Evolutionary conservation across 1,140 invertebrate genomes (phyloP), one percentile per base, ranked within the genome.

Genomic region (Choristoneura fumiferana): DNA sequence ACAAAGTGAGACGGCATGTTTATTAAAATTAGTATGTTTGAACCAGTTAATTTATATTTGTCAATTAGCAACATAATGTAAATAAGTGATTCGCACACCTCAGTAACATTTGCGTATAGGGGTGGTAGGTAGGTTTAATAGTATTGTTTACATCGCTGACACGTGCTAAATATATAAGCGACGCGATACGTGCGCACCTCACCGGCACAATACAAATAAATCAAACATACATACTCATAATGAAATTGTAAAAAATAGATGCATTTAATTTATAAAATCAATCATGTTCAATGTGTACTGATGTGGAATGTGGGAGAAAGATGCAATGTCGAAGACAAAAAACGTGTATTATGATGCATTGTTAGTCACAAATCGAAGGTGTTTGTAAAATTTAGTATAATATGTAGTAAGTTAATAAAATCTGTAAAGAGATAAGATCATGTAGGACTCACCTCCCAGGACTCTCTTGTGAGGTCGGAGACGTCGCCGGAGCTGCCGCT

Each of bases 401-500:
- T 37, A 37, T 37, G 8, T 37, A 37, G 14, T 43, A 12, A 49
- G 9, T 56, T 56, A 5, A 12, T 58, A 63, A 43, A 54, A 53
- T 33, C 15, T 55, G 57, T 36, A 33, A 57, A 13, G 34, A 18
- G 18, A 54, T 43, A 36, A 39, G 18, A 37, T 12, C 22, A 3
- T 18, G 29, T 12, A 39, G 17, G 17, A 92, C 94, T 94, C 90
- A 97, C 96, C 95, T 97, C 96, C 96, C 96, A 97, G 56, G 95
- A 96, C 84, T 97, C 95, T 73, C 95, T 93, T 40, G 95, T 96
- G 53, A 97, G 91, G 71, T 97, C 95, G 8, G 91, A 92, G 34
- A 95, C 93, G 70, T 95, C 95, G 60, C 93, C 93, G 59, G 94
- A 92, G 67, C 91, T 92, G 9, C 91, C 91, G 53, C 91, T 87